Evolutionary conservation across 35 echinoderm and acorn worm species (phyloP).

Genomic region (Strongylocentrotus purpuratus): DNA sequence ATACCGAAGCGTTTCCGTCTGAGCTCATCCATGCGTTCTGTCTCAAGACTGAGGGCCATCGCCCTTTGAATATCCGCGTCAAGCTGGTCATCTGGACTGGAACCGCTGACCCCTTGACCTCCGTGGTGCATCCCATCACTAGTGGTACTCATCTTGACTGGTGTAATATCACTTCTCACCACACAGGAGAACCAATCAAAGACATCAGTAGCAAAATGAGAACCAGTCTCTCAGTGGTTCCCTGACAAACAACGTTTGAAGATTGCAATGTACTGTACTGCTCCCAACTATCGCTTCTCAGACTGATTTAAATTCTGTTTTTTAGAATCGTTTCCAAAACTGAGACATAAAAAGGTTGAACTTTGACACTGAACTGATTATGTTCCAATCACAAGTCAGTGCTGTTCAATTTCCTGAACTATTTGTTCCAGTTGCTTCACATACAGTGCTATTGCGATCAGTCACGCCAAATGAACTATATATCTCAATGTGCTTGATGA

Average conservation of each 20-base stretch:
- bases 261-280: not conserved
- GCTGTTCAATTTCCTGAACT: not conserved
- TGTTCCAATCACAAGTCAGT: not conserved
- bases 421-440: not conserved
- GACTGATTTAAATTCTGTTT: not conserved
- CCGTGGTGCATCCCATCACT: constrained; percentile 20
- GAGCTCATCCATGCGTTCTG: constrained; percentile 61
- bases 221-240: not conserved
- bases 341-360: not conserved
- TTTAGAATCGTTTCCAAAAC: not conserved
- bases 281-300: not conserved
- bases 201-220: not conserved
- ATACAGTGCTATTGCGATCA: not conserved
- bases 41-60: constrained; percentile 71
- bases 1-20: not conserved
- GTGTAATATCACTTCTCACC: not conserved
- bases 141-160: constrained; percentile 31
- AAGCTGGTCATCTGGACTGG: constrained; percentile 49
- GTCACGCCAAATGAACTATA: not conserved
- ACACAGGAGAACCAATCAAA: not conserved
- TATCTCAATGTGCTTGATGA: not conserved
- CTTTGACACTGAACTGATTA: too few relatives aligned
- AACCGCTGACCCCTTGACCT: not conserved
- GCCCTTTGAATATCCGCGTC: constrained; percentile 71
- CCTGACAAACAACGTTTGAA: not conserved